phyloP scores from a whole-genome alignment of 2,113 vertebrate genomes.

The Sceloporus undulatus region DNA sequence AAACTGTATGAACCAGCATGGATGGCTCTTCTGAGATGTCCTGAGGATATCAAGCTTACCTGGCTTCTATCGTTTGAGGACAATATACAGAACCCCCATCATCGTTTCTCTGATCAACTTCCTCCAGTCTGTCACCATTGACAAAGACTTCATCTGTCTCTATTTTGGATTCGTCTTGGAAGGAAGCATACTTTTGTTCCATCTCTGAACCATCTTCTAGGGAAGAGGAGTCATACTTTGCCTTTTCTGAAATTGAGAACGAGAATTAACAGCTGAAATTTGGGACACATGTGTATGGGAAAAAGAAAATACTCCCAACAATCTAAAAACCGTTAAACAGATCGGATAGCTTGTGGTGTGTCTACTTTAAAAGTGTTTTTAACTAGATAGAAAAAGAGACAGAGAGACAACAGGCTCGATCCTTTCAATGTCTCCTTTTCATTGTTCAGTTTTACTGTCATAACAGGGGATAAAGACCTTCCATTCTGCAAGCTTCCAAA shows the following conservation, averaged over 20 bases:
- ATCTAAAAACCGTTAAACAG: constrained; percentile 18
- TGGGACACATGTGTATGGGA: not conserved
- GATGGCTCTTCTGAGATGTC: not conserved
- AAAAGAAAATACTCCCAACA: not conserved
- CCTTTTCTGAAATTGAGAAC: constrained; percentile 56
- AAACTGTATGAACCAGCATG: not conserved
- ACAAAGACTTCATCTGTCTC: constrained; percentile 67
- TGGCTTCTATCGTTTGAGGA: constrained; percentile 68
- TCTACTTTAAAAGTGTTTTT: no score
- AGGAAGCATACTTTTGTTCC: constrained; percentile 9
- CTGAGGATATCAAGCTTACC: constrained; percentile 66
- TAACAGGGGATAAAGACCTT: no score
- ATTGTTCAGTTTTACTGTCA: no score
- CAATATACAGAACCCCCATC: constrained; percentile 66
- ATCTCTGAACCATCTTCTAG: constrained; percentile 39
- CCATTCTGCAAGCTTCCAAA: not conserved
- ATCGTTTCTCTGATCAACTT: constrained; percentile 72
- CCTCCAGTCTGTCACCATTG: constrained; percentile 77
- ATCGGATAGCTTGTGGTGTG: not conserved
- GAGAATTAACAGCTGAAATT: not conserved
- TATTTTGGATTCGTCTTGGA: constrained; percentile 9
- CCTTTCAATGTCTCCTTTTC: not conserved
- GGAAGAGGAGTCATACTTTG: constrained; percentile 51
- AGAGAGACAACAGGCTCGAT: not conserved
- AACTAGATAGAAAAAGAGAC: not conserved